phyloP scores from a whole-genome alignment of 2,797 vertebrate species.

The Clangula hyemalis region DNA sequence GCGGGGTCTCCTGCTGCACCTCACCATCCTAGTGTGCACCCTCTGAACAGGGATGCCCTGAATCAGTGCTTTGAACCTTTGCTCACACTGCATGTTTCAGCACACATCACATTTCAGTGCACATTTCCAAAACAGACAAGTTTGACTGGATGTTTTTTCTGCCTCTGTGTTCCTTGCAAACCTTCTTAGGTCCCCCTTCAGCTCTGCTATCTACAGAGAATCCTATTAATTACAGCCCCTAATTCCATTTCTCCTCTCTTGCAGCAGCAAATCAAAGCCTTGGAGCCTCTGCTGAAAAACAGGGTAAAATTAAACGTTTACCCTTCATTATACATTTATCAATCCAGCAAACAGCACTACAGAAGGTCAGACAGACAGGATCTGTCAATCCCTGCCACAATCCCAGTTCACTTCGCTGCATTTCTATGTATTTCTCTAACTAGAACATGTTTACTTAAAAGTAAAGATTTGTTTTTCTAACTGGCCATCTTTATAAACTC shows the following conservation, averaged over 20 bases:
- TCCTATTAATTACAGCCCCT: not conserved
- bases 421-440: not conserved
- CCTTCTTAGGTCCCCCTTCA: not conserved
- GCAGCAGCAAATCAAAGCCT: not conserved
- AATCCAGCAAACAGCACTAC: not conserved
- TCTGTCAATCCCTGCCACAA: not conserved
- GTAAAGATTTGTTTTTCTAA: constrained; percentile 9
- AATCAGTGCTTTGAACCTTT: not conserved
- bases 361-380: constrained; percentile 24
- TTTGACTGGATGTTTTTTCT: not conserved
- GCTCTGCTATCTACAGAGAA: not conserved
- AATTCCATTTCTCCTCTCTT: not conserved
- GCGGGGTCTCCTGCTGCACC: rapidly evolving
- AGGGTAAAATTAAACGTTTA: not conserved
- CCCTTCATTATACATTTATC: constrained; percentile 9
- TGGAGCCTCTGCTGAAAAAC: not conserved
- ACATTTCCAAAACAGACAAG: not conserved
- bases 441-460: not conserved
- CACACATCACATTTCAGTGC: not conserved
- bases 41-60: not conserved
- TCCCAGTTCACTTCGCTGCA: not conserved
- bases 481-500: not conserved
- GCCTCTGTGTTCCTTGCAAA: not conserved
- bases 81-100: rapidly evolving
- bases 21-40: rapidly evolving